Evolutionary conservation across 2,888 invertebrate genomes (phyloP).

Genomic region (Eudasyphora cyanicolor): DNA sequence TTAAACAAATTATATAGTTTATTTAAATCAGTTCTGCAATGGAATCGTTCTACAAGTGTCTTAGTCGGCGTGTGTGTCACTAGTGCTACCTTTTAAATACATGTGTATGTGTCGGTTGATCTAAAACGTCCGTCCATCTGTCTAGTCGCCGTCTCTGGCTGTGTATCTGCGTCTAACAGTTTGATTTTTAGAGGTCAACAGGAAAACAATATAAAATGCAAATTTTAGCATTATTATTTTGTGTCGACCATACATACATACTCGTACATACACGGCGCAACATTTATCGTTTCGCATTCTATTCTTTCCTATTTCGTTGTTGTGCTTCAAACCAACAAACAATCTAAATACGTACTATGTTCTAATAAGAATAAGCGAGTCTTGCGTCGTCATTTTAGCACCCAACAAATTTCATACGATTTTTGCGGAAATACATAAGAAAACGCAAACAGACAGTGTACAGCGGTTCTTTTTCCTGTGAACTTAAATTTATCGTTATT

Average conservation of each 20-base stretch:
- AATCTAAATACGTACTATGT: background rate
- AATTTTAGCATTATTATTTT: conserved; percentile 50
- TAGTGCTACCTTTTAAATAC: conserved; percentile 26
- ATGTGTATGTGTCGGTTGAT: background rate
- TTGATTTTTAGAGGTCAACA: conserved; percentile 65
- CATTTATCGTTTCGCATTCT: conserved; percentile 20
- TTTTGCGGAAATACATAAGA: conserved; percentile 45
- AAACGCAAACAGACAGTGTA: background rate
- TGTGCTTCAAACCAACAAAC: conserved; percentile 2
- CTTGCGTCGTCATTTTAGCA: background rate
- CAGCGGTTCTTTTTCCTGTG: background rate
- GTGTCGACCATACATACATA: background rate
- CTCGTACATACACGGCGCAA: background rate
- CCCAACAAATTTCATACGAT: background rate
- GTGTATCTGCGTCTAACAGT: conserved; percentile 22
- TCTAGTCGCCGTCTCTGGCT: too few species aligned
- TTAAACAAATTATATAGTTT: conserved; percentile 3
- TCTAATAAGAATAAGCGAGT: conserved; percentile 7
- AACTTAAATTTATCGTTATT: conserved; percentile 3
- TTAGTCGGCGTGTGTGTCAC: background rate
- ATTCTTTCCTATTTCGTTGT: conserved; percentile 15
- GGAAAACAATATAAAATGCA: conserved; percentile 66
- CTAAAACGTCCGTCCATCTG: background rate
- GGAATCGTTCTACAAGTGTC: too few species aligned
- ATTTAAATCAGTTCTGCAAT: background rate